These are phyloP conservation scores for Solenopsis fugax DNA, from an alignment of 1,140 invertebrate species.

Conservation along the genomic window DNA sequence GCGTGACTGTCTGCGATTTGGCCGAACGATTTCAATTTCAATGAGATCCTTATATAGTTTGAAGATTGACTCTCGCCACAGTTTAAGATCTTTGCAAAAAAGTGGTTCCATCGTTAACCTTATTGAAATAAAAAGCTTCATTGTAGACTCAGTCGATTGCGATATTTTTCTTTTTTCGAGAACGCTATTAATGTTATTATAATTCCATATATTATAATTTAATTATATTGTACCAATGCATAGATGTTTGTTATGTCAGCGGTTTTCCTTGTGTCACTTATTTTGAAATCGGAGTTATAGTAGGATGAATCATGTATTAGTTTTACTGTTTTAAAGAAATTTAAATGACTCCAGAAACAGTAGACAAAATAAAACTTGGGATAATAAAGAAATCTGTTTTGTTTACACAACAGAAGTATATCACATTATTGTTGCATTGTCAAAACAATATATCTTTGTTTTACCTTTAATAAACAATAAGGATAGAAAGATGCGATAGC, in stretches of 20 bases:
- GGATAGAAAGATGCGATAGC: too few relatives aligned
- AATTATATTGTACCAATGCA: neutral
- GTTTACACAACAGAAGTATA: neutral
- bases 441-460: neutral
- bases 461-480: too few relatives aligned
- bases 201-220: neutral
- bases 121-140: neutral
- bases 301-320: too few relatives aligned
- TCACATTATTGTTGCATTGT: neutral
- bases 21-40: neutral
- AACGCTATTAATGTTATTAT: neutral
- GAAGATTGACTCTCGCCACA: neutral
- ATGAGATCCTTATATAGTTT: neutral
- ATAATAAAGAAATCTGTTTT: neutral
- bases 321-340: neutral
- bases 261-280: neutral
- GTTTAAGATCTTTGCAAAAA: neutral
- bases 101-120: neutral
- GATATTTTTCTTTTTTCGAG: neutral
- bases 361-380: neutral
- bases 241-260: neutral
- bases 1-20: neutral
- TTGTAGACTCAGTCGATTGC: neutral
- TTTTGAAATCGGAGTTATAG: neutral
- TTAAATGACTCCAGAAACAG: neutral